Evolutionary conservation across 1,140 invertebrate genomes (phyloP).

Genomic region (Apis dorsata): DNA sequence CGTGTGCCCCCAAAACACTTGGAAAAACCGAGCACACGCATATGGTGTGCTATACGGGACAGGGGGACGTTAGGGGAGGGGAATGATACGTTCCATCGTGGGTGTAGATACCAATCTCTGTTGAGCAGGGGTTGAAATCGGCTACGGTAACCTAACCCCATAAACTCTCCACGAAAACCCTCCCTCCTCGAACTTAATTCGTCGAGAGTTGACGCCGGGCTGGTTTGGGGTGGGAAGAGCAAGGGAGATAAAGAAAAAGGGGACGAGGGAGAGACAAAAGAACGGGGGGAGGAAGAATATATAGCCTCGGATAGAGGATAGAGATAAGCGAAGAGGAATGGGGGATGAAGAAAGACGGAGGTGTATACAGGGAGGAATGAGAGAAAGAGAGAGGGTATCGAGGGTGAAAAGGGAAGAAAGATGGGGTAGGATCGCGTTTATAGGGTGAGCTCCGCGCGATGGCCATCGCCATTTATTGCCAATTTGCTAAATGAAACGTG

Average conservation of each 20-base stretch:
- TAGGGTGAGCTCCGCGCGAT: conserved; percentile 71
- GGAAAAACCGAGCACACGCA: neutral
- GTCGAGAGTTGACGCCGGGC: conserved; percentile 61
- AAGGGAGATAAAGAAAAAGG: neutral
- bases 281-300: neutral
- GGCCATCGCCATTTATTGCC: conserved; percentile 79
- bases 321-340: neutral
- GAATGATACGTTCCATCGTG: conserved; percentile 48
- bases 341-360: conserved; percentile 6
- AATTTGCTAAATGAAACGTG: conserved; percentile 80
- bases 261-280: neutral
- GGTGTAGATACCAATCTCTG: conserved; percentile 75
- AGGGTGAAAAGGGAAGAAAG: conserved; percentile 51
- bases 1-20: conserved; percentile 6
- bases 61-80: neutral
- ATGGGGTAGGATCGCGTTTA: conserved; percentile 59
- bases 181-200: conserved; percentile 75
- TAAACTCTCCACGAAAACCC: conserved; percentile 67
- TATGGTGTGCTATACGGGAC: conserved; percentile 9
- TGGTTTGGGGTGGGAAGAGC: conserved; percentile 6
- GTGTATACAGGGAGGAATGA: neutral
- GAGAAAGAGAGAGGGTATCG: conserved; percentile 4
- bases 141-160: conserved; percentile 71
- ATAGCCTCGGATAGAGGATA: neutral
- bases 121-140: conserved; percentile 72